A percentile compares a stretch with the other conserved stretches of the same genome.
These are phyloP conservation scores for Coranthus polyacanthus DNA, from an alignment of 2,797 vertebrate genomes.

Conservation along the genomic window DNA sequence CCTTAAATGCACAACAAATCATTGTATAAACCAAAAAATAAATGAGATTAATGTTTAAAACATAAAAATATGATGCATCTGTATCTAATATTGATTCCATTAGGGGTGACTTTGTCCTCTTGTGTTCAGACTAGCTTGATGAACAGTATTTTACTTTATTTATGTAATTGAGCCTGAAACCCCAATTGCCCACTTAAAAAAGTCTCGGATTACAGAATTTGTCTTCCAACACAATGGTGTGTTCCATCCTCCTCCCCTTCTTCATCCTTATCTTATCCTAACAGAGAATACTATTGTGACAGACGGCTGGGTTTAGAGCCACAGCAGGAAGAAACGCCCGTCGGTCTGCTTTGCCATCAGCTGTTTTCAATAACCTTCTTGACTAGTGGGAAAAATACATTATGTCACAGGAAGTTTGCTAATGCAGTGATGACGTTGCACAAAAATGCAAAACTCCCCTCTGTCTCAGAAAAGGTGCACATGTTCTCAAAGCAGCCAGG, in stretches of 20 bases:
- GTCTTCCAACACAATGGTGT: background rate
- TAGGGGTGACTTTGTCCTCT: too few relatives aligned
- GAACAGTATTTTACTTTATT: too few relatives aligned
- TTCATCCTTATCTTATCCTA: constrained; percentile 45
- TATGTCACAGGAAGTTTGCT: constrained; percentile 5
- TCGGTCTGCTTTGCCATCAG: constrained; percentile 7
- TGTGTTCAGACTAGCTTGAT: too few relatives aligned
- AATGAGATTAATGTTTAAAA: too few relatives aligned
- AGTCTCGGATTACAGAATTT: background rate
- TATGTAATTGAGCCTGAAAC: too few relatives aligned
- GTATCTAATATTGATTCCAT: too few relatives aligned
- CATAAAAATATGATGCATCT: too few relatives aligned
- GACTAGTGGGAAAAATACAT: background rate
- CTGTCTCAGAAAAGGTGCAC: background rate
- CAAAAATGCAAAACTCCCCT: background rate
- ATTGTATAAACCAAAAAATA: too few relatives aligned
- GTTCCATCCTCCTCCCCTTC: background rate
- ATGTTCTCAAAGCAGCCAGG: constrained; percentile 2
- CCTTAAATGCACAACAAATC: too few relatives aligned
- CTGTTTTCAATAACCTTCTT: constrained; percentile 28
- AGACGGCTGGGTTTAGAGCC: constrained; percentile 5
- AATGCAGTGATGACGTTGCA: background rate
- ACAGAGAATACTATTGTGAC: constrained; percentile 48
- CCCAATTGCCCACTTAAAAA: too few relatives aligned
- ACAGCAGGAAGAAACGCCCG: constrained; percentile 17